Evolutionary conservation across 2,113 vertebrate species (phyloP).

Genomic region (Gila orcuttii): DNA sequence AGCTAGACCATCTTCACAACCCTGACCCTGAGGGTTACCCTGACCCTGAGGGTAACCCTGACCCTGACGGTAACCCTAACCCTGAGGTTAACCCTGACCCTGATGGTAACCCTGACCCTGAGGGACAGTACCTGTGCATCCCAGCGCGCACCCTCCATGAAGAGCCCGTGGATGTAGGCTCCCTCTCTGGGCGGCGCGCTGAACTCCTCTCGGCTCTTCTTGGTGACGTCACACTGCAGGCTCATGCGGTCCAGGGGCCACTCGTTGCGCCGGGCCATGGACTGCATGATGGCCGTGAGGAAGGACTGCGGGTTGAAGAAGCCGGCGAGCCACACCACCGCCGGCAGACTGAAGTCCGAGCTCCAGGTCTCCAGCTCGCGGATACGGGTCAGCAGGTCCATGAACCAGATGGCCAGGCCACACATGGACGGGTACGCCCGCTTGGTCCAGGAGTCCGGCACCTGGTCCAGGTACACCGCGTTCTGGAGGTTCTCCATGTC

Average conservation of each 20-base stretch:
- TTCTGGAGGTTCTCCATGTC: constrained; percentile 74
- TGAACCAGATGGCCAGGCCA: constrained; percentile 86
- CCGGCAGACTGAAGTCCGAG: constrained; percentile 84
- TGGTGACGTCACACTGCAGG: constrained; percentile 91
- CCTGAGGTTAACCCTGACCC: too few relatives aligned
- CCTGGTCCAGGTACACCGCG: constrained; percentile 82
- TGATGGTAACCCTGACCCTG: background rate
- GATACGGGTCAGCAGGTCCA: constrained; percentile 85
- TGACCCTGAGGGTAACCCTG: too few relatives aligned
- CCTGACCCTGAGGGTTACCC: too few relatives aligned
- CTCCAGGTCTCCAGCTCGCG: constrained; percentile 90
- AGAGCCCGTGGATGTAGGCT: constrained; percentile 86
- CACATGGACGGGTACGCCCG: constrained; percentile 87
- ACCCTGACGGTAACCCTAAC: too few relatives aligned
- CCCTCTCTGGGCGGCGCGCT: constrained; percentile 80
- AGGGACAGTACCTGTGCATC: constrained; percentile 83
- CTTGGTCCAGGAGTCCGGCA: constrained; percentile 86
- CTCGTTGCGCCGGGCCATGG: constrained; percentile 82
- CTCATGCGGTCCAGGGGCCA: constrained; percentile 94
- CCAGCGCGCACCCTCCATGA: constrained; percentile 94
- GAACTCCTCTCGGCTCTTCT: constrained; percentile 88
- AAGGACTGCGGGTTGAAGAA: constrained; percentile 96
- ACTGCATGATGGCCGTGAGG: constrained; percentile 95
- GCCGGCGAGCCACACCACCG: constrained; percentile 87
- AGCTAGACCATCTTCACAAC: background rate